Evolutionary conservation across 2,113 vertebrate genomes (phyloP), one percentile per base, ranked within the genome.

Genomic region (Megaceryle torquata): DNA sequence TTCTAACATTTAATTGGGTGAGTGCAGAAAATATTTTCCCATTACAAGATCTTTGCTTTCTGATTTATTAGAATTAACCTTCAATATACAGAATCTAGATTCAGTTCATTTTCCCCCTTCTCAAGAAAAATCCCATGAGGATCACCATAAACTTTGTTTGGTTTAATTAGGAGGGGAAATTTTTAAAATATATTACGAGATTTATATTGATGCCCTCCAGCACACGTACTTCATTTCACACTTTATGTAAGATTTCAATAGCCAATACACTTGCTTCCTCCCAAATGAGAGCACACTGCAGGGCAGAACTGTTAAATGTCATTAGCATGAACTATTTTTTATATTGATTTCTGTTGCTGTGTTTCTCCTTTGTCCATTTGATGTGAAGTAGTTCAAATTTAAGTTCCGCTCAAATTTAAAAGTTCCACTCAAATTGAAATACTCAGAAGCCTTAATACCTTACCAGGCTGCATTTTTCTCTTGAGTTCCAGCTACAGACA

Each of bases 1-100:
- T 93, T 85, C 93, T 91, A 96, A 80, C 95, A 93, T 89, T 96
- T 96, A 96, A 96, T 94, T 93, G 96, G 70, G 61, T 69, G 91
- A 93, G 54, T 46, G 77, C 64, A 91, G 54, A 91, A 92, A 95
- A 95, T 72, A 92, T 74, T 89, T 94, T 35, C 50, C 88, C 46
- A 76, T 84, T 91, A 93, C 86, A 92, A 93, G 65, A 92, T 93
- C 91, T 92, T 87, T 85, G 83, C 86, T 89, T 96, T 94, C 94
- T 94, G 93, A 96, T 96, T 95, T 96, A 94, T 95, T 91, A 63
- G 76, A 92, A 92, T 89, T 91, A 94, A 93, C 81, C 77, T 92
- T 82, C 91, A 72, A 63, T 18, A 77, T 13, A 93, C 57, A 92
- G 28, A 76, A 91, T 22, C 67, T 33, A 76, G 65, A 87, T 31